Evolutionary conservation across 2,113 vertebrate genomes (phyloP).

Genomic region (Oceanodroma tethys): DNA sequence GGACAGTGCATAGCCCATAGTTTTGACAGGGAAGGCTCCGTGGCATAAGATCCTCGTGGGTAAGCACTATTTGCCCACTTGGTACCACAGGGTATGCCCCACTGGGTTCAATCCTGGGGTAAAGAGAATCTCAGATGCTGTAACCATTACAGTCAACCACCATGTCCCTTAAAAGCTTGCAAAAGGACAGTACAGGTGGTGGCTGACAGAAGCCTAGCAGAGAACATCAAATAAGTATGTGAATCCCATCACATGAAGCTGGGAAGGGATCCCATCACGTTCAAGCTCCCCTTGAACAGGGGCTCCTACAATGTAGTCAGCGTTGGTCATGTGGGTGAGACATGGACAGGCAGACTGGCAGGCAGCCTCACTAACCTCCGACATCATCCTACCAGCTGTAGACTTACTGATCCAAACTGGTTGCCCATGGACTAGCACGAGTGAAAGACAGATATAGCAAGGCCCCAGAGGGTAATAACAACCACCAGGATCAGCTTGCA

Average conservation of each 20-base stretch:
- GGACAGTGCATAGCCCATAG: neutral
- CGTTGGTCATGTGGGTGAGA: neutral
- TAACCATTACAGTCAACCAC: neutral
- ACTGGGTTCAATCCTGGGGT: neutral
- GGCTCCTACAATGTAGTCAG: neutral
- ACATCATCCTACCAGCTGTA: neutral
- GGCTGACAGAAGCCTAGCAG: neutral
- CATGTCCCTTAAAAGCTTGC: neutral
- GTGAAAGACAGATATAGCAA: neutral
- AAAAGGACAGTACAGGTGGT: neutral
- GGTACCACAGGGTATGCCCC: neutral
- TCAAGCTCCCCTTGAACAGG: no score
- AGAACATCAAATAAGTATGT: neutral
- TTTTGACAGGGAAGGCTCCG: neutral
- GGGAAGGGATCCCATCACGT: no score
- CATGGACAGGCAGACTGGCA: neutral
- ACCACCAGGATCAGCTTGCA: no score
- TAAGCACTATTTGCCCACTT: neutral
- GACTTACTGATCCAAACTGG: neutral
- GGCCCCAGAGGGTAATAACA: neutral
- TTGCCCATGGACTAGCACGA: neutral
- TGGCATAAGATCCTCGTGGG: neutral
- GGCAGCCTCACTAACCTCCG: neutral
- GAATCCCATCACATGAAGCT: neutral
- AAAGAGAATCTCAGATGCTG: neutral